Evolutionary conservation across 2,797 vertebrate genomes (phyloP), one percentile per base, ranked within the genome.

Genomic region (Chrysocyon brachyurus): DNA sequence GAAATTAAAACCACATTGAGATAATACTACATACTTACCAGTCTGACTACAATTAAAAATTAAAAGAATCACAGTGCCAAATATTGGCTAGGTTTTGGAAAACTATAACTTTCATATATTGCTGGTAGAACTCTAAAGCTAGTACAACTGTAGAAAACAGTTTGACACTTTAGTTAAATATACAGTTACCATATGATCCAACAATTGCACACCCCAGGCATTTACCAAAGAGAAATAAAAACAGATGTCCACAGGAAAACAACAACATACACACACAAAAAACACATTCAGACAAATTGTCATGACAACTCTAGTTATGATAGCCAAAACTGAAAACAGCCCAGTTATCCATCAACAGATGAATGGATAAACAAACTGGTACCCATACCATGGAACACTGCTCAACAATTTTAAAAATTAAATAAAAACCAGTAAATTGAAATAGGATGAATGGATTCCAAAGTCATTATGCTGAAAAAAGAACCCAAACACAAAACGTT

Each of bases 161-260:
- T 70, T 77, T 40, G 81, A 49, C 26, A 61, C 9, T 86, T 61
- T 61, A 63, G 63, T 70, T 85, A 78, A 78, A 85, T 68, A 78
- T 70, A n/a, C 6, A 72, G n/a, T 72, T 79, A 54, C 15, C 9
- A 54, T 61, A 87, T 79, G 24, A 91, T 70, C 17, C 21, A 83
- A 73, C 9, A 95, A 73, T 40, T 83, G 31, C 8, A 26, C 2
- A 75, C 11, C 3, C 28, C 31, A 73, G 28, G 49, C 26, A 81
- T 54, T 91, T 24, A 91, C 12, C 77, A 83, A 77, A 52, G 15
- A 87, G 12, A 88, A 87, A 66, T 75, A n/a, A 64, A 73, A 95
- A 56, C 33, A 87, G 66, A 87, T 82, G 28, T n/a, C n/a, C 10
- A 24, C 5, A 75, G 19, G 19, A 83, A 79, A 52, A 72, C 5